A percentile compares a stretch with the other conserved stretches of the same genome.
These are phyloP conservation scores for Aphis gossypii DNA, from an alignment of 1,140 invertebrate species.

Conservation along the genomic window DNA sequence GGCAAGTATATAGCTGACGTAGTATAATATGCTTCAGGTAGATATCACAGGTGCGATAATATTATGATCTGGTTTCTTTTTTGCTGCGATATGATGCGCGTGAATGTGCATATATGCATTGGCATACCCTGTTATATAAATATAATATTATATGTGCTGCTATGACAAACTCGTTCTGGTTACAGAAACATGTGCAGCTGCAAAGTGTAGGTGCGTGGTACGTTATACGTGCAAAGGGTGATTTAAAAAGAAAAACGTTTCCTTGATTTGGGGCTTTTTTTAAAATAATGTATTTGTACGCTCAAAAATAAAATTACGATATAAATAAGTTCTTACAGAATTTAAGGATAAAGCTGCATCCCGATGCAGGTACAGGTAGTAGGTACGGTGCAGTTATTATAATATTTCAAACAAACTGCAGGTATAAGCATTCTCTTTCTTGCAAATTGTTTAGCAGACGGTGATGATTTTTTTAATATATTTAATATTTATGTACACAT, in stretches of 20 bases:
- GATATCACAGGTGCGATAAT: background rate
- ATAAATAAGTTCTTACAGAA: background rate
- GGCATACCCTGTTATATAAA: background rate
- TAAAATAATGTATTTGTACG: background rate
- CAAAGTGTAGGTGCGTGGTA: background rate
- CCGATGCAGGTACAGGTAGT: too few relatives aligned
- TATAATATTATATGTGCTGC: background rate
- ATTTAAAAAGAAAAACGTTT: background rate
- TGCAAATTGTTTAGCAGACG: too few relatives aligned
- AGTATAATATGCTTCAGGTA: background rate
- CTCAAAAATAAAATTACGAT: background rate
- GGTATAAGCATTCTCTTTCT: too few relatives aligned
- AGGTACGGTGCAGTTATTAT: too few relatives aligned
- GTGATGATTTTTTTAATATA: too few relatives aligned
- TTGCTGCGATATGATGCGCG: background rate
- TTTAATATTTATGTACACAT: too few relatives aligned
- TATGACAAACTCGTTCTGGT: conserved; percentile 47
- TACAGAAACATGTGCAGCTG: background rate
- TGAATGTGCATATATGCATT: background rate
- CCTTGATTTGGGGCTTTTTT: background rate
- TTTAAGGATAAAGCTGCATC: background rate
- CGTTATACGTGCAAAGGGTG: background rate
- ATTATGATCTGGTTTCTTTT: conserved; percentile 30
- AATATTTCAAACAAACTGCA: too few relatives aligned
- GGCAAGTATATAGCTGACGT: too few relatives aligned